Percentiles rank a stretch among this genome's conserved stretches.
phyloP scores from a whole-genome alignment of 2,888 invertebrate genomes.

The Cacoxenus indagator region DNA sequence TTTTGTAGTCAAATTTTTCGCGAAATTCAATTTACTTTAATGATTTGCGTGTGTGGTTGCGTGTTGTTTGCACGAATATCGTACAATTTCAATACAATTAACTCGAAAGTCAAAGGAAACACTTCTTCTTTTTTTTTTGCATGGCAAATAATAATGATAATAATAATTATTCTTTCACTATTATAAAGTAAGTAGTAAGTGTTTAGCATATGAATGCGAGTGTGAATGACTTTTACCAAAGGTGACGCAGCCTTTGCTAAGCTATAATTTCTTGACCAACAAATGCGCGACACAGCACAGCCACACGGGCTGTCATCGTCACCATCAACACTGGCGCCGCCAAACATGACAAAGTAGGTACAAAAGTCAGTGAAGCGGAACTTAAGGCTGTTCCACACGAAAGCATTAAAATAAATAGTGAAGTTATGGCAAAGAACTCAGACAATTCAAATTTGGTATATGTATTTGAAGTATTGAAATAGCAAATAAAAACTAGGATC shows the following conservation, averaged over 20 bases:
- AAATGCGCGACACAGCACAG: background rate
- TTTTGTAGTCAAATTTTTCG: constrained; percentile 1
- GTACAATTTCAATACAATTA: too few relatives aligned
- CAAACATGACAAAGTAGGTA: background rate
- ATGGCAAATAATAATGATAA: background rate
- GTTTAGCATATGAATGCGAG: constrained; percentile 8
- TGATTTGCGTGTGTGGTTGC: constrained; percentile 20
- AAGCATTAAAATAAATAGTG: background rate
- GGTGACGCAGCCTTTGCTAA: background rate
- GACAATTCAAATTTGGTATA: too few relatives aligned
- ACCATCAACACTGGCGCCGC: background rate
- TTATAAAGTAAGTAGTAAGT: background rate
- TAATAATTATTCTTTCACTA: too few relatives aligned
- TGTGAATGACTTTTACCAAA: background rate
- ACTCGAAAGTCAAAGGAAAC: background rate
- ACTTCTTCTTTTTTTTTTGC: background rate
- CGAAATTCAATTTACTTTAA: constrained; percentile 16
- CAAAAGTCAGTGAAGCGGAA: background rate
- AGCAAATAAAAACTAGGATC: too few relatives aligned
- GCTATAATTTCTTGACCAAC: constrained; percentile 5
- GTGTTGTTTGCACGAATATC: too few relatives aligned
- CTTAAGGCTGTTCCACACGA: background rate
- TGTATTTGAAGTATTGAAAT: too few relatives aligned
- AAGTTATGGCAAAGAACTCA: too few relatives aligned
- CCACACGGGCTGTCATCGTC: background rate